These are phyloP conservation scores for Ophion obscuratus DNA, from an alignment of 2,888 invertebrate species.

Conservation along the genomic window DNA sequence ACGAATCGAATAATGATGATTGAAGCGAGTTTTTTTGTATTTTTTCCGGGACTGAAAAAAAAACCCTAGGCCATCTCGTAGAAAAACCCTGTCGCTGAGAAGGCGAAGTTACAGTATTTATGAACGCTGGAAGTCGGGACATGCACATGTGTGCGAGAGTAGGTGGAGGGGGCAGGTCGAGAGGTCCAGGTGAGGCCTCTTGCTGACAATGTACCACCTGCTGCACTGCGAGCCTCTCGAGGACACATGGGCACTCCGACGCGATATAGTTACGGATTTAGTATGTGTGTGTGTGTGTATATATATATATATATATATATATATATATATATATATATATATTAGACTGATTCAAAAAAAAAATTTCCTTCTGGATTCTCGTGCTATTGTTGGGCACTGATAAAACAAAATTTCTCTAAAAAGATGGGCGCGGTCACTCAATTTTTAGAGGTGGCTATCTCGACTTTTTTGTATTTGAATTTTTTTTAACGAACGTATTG, in stretches of 20 bases:
- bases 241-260: constrained; percentile 56
- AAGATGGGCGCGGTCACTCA: too few species aligned
- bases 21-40: not conserved
- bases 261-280: constrained; percentile 1
- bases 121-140: constrained; percentile 50
- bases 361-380: too few species aligned
- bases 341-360: too few species aligned
- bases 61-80: not conserved
- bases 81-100: not conserved
- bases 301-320: not conserved
- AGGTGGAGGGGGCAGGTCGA: constrained; percentile 45
- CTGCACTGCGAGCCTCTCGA: constrained; percentile 69
- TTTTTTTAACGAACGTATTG: too few species aligned
- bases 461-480: too few species aligned
- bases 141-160: not conserved
- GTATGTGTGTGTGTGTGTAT: not conserved
- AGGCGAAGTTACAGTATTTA: constrained; percentile 49
- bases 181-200: constrained; percentile 74
- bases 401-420: too few species aligned
- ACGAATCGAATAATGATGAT: constrained; percentile 50
- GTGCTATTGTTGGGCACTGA: too few species aligned
- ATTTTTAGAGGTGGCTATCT: too few species aligned
- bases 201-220: constrained; percentile 74
- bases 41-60: not conserved
- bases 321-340: too few species aligned